phyloP scores from a whole-genome alignment of 2,888 invertebrate genomes.

The Oxytorus armatus region DNA sequence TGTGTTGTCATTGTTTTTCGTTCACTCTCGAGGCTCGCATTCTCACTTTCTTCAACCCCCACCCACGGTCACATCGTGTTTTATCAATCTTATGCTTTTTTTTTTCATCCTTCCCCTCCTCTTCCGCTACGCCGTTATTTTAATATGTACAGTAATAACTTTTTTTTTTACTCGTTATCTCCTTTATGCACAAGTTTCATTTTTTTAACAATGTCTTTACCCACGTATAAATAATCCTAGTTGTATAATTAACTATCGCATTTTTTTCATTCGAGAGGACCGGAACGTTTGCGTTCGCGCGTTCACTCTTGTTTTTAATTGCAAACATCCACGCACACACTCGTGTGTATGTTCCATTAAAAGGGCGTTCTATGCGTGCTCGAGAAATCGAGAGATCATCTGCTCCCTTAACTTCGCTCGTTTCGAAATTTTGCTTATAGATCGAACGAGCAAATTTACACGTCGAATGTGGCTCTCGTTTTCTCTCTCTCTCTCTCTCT shows the following conservation, averaged over 20 bases:
- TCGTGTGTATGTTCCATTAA: slow-evolving; percentile 16
- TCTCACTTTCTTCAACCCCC: slow-evolving; percentile 34
- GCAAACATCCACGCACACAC: not conserved
- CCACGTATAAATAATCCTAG: slow-evolving; percentile 68
- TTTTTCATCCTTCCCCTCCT: slow-evolving; percentile 20
- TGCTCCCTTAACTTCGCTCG: slow-evolving; percentile 6
- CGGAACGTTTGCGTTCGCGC: slow-evolving; percentile 26
- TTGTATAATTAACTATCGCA: slow-evolving; percentile 66
- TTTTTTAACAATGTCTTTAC: slow-evolving; percentile 67
- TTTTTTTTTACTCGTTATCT: slow-evolving; percentile 69
- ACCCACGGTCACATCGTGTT: slow-evolving; percentile 32
- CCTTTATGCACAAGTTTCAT: slow-evolving; percentile 75
- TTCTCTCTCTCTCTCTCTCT: not conserved
- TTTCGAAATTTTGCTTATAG: slow-evolving; percentile 2
- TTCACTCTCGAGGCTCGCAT: slow-evolving; percentile 47
- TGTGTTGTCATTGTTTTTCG: slow-evolving; percentile 11
- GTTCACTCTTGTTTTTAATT: slow-evolving; percentile 5
- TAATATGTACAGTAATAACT: slow-evolving; percentile 69
- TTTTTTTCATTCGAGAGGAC: slow-evolving; percentile 39
- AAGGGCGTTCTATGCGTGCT: slow-evolving; percentile 30
- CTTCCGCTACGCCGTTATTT: slow-evolving; percentile 64
- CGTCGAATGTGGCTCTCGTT: too few species aligned
- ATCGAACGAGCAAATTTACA: slow-evolving; percentile 47
- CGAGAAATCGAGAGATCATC: slow-evolving; percentile 28
- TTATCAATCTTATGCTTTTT: slow-evolving; percentile 42